Base-by-base conservation (phyloP, 2,888 invertebrate genomes). In the Holacanthella duospinosa region DNA sequence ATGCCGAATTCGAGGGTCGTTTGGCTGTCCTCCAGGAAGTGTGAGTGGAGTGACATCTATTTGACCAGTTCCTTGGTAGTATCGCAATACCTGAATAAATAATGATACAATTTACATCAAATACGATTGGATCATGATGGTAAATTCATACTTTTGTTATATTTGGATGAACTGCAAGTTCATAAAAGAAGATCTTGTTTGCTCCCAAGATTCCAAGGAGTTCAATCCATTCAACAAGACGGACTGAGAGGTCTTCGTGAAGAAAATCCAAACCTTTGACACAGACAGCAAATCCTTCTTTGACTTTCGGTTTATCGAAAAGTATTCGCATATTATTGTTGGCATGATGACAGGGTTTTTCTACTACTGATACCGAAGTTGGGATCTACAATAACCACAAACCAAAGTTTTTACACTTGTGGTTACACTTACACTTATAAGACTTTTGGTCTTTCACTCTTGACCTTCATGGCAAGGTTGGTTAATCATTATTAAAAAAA, bases 211-310 rank as follows among this genome's bases (percentile, higher is more conserved):
- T 80, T 29, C 84, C 84, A 36, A 94, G 80, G 67, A 93, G 80
- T 77, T 95, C 94, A 74, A 95, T 87, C 95, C 95, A 96, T 78
- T 96, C 95, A 57, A 94, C 86, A 27, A 95, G 80, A 2, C 92
- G 83, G 21, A 90, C 89, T 1, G 92, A 92, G 1, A 93, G 79
- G 77, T 95, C 94, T 75, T 92, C 90, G 78, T 93, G 89, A 1
- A 90, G 82, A 75, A 94, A 95, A 78, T 94, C 93, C 61, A 96
- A 80, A 0, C 95, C 94, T 77, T 93, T 93, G 26, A 93, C 93
- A 77, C 93, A 93, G 1, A 93, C 92, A 1, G 92, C 93, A 76
- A 93, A 93, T 28, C 87, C 86, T 74, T 87, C 86, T 74, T 85
- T 86, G 62, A 79, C 78, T 2, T 79, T 80, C 0, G 90, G 89